A percentile compares a stretch with the other conserved stretches of the same genome.
These are phyloP conservation scores for Mactra quadrangularis DNA, from an alignment of 1,140 invertebrate genomes.

Conservation along the genomic window DNA sequence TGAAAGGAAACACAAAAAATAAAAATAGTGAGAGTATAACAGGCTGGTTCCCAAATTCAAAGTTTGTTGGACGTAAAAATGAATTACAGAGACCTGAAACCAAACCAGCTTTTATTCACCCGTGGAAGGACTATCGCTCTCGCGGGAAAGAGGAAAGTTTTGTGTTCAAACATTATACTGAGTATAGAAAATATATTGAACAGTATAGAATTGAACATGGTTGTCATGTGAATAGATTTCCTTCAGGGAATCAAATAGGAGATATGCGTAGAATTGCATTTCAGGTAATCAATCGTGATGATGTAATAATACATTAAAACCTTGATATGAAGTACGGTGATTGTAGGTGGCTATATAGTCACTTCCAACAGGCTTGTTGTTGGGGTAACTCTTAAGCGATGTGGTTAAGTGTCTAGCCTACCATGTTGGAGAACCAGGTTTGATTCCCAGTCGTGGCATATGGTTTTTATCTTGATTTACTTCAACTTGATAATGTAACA, in stretches of 20 bases:
- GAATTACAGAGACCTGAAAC: constrained; percentile 41
- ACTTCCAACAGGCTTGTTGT: too few relatives aligned
- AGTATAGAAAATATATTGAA: constrained; percentile 74
- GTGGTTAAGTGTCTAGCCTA: too few relatives aligned
- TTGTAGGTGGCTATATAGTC: too few relatives aligned
- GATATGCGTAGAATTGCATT: constrained; percentile 57
- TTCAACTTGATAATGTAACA: too few relatives aligned
- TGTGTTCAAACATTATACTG: constrained; percentile 77
- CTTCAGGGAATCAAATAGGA: constrained; percentile 35
- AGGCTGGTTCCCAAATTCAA: constrained; percentile 72
- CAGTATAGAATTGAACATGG: constrained; percentile 77
- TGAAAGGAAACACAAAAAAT: constrained; percentile 34
- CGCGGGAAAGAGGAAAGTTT: constrained; percentile 67
- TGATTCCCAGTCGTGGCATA: too few relatives aligned
- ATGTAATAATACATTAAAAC: too few relatives aligned
- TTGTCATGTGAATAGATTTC: constrained; percentile 53
- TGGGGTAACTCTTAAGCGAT: too few relatives aligned
- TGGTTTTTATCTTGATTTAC: too few relatives aligned
- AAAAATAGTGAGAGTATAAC: constrained; percentile 63
- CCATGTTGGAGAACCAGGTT: too few relatives aligned
- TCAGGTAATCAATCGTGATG: too few relatives aligned
- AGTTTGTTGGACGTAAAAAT: constrained; percentile 64
- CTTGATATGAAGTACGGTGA: too few relatives aligned
- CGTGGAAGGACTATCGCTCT: constrained; percentile 64
- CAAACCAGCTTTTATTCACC: constrained; percentile 56